phyloP scores from a whole-genome alignment of 2,113 vertebrate species.

The Oreotrochilus melanogaster region DNA sequence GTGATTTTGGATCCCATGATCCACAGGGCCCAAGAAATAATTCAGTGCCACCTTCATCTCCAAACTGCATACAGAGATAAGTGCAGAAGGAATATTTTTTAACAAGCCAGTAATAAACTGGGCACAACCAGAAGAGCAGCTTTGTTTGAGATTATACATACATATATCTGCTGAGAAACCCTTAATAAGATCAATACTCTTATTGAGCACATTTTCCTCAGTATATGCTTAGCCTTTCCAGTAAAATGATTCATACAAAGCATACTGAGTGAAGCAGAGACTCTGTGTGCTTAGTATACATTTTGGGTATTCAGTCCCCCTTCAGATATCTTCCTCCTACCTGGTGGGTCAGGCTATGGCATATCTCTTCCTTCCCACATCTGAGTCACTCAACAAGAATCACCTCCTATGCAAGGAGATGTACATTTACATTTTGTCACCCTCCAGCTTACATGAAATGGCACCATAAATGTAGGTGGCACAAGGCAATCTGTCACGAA shows the following conservation, averaged over 20 bases:
- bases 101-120: not conserved
- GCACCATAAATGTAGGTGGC: not conserved
- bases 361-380: not conserved
- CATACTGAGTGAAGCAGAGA: not conserved
- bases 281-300: not conserved
- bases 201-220: not conserved
- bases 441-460: not conserved
- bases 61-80: not conserved
- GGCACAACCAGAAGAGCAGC: not conserved
- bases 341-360: not conserved
- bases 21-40: not conserved
- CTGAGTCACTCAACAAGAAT: not conserved
- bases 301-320: not conserved
- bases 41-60: not conserved
- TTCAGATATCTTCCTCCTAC: not conserved
- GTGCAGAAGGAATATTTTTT: not conserved
- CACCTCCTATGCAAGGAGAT: not conserved
- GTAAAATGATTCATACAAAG: not conserved
- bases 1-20: not conserved
- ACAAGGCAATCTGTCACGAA: not conserved
- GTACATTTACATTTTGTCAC: not conserved
- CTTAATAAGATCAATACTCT: constrained; percentile 20
- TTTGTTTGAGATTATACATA: not conserved
- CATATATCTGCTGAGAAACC: not conserved
- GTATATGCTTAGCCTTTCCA: not conserved